Evolutionary conservation across 1,140 invertebrate genomes (phyloP).

Genomic region (Halesus radiatus): DNA sequence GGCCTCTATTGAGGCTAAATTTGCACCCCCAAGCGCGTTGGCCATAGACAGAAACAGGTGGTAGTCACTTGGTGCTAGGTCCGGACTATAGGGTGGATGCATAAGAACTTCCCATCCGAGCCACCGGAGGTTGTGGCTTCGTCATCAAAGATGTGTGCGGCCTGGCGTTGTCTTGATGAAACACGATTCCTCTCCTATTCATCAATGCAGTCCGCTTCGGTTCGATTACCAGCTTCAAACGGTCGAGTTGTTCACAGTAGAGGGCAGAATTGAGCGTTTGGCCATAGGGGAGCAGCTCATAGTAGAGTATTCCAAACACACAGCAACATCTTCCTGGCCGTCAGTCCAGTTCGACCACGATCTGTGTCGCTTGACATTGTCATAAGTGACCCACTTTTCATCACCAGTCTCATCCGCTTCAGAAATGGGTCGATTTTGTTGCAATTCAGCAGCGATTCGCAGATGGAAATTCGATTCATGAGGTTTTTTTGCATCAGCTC

Average conservation of each 20-base stretch:
- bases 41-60: constrained; percentile 12
- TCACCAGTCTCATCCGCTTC: constrained; percentile 3
- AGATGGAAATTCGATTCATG: constrained; percentile 24
- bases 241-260: constrained; percentile 21
- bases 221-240: constrained; percentile 15
- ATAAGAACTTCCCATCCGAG: constrained; percentile 19
- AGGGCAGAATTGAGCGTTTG: constrained; percentile 14
- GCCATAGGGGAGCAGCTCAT: too few species aligned
- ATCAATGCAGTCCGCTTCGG: constrained; percentile 5
- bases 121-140: too few species aligned
- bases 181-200: constrained; percentile 18
- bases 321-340: too few species aligned
- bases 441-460: constrained; percentile 32
- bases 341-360: too few species aligned
- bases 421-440: constrained; percentile 32
- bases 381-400: too few species aligned
- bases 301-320: too few species aligned
- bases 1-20: constrained; percentile 16
- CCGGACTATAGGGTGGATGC: constrained; percentile 17
- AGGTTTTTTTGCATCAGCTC: constrained; percentile 23
- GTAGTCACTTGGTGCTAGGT: constrained; percentile 22
- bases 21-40: constrained; percentile 15
- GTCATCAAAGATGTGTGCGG: constrained; percentile 21
- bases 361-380: too few species aligned
- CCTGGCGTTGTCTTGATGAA: constrained; percentile 14